Conservation (phyloP, 1,140 invertebrate genomes). For the Adelges cooleyi region DNA sequence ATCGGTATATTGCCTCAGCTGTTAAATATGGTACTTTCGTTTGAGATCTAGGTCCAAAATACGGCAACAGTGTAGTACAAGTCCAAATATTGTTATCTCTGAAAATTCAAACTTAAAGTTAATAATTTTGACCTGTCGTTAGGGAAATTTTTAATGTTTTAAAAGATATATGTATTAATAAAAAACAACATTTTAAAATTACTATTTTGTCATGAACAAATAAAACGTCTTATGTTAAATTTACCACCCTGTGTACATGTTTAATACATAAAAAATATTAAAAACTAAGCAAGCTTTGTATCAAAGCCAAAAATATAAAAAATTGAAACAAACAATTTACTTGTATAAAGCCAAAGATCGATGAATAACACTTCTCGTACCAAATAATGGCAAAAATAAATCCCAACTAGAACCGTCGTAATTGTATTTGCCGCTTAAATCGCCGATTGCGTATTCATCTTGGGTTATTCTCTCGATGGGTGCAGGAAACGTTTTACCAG, state of each 20-base stretch:
- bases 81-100: conserved; percentile 41
- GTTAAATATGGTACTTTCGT: conserved; percentile 60
- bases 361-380: conserved; percentile 63
- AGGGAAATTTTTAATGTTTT: no score
- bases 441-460: conserved; percentile 77
- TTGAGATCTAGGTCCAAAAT: conserved; percentile 42
- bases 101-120: not conserved
- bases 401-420: conserved; percentile 48
- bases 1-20: conserved; percentile 57
- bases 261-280: no score
- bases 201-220: no score
- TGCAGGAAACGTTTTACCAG: conserved; percentile 36
- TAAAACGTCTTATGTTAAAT: no score
- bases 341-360: conserved; percentile 72
- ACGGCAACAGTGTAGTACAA: conserved; percentile 53
- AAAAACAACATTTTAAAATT: no score
- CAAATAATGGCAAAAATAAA: conserved; percentile 73
- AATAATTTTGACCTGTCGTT: conserved; percentile 8
- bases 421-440: conserved; percentile 74
- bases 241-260: no score
- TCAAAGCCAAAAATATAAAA: not conserved
- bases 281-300: no score
- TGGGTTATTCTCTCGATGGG: conserved; percentile 56
- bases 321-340: conserved; percentile 39
- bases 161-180: no score